Percentiles rank a stretch among this genome's conserved stretches.
phyloP scores from a whole-genome alignment of 2,888 invertebrate species.

The Polydrusus cervinus region DNA sequence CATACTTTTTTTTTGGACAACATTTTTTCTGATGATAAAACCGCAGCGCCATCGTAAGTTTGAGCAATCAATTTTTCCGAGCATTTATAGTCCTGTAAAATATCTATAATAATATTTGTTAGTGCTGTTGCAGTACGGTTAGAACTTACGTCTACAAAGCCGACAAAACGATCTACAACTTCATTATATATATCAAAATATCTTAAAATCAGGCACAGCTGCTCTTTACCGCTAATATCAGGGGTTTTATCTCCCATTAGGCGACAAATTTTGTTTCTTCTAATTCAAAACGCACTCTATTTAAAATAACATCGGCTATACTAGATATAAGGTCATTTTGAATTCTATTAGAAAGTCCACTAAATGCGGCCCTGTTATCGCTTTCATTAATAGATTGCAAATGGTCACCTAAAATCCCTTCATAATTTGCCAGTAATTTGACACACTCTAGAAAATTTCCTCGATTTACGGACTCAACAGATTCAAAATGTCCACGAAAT shows the following conservation, averaged over 20 bases:
- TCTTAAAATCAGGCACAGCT: slow-evolving; percentile 39
- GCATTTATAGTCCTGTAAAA: slow-evolving; percentile 57
- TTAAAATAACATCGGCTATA: slow-evolving; percentile 18
- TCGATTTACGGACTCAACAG: not conserved
- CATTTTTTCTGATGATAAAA: slow-evolving; percentile 59
- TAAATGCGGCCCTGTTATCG: slow-evolving; percentile 12
- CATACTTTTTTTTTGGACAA: slow-evolving; percentile 62
- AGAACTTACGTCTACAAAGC: slow-evolving; percentile 60
- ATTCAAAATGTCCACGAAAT: slow-evolving; percentile 33
- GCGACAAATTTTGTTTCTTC: slow-evolving; percentile 31
- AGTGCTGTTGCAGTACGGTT: slow-evolving; percentile 57
- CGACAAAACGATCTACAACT: slow-evolving; percentile 59
- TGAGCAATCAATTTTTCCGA: slow-evolving; percentile 62
- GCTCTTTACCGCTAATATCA: slow-evolving; percentile 34
- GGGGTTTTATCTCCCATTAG: slow-evolving; percentile 35
- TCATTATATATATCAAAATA: slow-evolving; percentile 38
- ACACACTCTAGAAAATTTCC: slow-evolving; percentile 14
- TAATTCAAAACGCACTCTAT: slow-evolving; percentile 32
- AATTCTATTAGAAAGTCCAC: slow-evolving; percentile 32
- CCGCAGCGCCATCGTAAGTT: slow-evolving; percentile 62
- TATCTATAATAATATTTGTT: slow-evolving; percentile 53
- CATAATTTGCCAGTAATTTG: slow-evolving; percentile 26
- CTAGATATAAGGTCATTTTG: slow-evolving; percentile 36
- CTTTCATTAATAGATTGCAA: not conserved
- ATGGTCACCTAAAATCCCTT: slow-evolving; percentile 27